Conservation (phyloP, 2,888 invertebrate genomes). For the Nycteola revayana region DNA sequence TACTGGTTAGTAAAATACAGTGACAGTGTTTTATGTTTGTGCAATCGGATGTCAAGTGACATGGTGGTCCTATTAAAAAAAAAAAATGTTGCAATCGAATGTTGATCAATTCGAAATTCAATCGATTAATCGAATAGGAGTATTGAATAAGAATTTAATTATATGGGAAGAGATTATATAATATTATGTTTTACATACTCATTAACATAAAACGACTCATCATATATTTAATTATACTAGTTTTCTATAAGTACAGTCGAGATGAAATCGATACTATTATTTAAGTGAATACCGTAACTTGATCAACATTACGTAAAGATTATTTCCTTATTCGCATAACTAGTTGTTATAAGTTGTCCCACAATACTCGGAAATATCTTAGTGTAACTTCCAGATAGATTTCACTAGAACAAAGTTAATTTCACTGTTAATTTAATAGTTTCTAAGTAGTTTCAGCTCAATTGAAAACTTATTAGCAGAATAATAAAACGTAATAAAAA, state of each 20-base stretch:
- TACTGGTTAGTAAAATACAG: conserved; percentile 68
- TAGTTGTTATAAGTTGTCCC: conserved; percentile 27
- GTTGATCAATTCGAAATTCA: no score
- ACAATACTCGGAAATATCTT: conserved; percentile 35
- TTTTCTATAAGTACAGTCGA: neutral
- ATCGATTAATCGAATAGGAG: no score
- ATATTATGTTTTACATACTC: no score
- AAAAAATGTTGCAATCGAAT: conserved; percentile 4
- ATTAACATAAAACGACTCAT: no score
- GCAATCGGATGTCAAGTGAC: conserved; percentile 21
- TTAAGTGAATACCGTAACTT: conserved; percentile 24
- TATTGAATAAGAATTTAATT: no score
- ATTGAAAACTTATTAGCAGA: no score
- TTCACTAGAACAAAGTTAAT: conserved; percentile 26
- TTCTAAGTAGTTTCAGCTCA: conserved; percentile 11
- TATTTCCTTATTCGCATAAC: conserved; percentile 37
- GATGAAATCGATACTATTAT: conserved; percentile 16
- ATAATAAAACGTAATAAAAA: no score
- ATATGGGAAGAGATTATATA: no score
- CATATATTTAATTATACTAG: no score
- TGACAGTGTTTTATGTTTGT: conserved; percentile 32
- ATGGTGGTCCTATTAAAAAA: conserved; percentile 6
- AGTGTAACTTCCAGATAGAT: conserved; percentile 29
- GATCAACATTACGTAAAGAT: conserved; percentile 36
- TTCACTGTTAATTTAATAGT: conserved; percentile 22